These are phyloP conservation scores for Centropyge bicolor DNA, from an alignment of 2,797 vertebrate species.

Conservation along the genomic window DNA sequence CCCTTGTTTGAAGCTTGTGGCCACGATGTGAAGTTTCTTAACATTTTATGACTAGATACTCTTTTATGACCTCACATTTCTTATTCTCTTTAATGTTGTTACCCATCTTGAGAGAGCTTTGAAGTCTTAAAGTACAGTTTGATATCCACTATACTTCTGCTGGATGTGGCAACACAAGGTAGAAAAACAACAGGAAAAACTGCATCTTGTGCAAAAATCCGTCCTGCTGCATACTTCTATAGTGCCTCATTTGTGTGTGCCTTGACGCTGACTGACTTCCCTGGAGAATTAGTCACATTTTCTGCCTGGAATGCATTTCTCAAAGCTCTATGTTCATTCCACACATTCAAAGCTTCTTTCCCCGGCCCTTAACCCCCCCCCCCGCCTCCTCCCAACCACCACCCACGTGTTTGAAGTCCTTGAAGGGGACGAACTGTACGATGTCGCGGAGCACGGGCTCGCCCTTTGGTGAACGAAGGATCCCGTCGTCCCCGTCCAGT, in stretches of 20 bases:
- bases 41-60: background rate
- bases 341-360: conserved; percentile 1
- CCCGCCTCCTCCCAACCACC: background rate
- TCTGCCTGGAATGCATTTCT: conserved; percentile 10
- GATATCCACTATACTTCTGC: background rate
- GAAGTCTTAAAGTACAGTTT: background rate
- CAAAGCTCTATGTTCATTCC: background rate
- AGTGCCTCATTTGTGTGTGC: conserved; percentile 16
- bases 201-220: conserved; percentile 3
- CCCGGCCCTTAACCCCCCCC: background rate
- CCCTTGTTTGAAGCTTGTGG: background rate
- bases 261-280: conserved; percentile 24
- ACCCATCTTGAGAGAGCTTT: background rate
- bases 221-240: conserved; percentile 28
- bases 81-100: conserved; percentile 26
- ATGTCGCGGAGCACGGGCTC: conserved; percentile 98
- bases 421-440: conserved; percentile 98
- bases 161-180: background rate
- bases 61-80: conserved; percentile 14
- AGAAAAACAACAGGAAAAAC: conserved; percentile 23
- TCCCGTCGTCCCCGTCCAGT: conserved; percentile 96
- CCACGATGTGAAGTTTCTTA: conserved; percentile 13
- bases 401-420: conserved; percentile 99
- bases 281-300: conserved; percentile 17
- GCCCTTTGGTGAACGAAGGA: conserved; percentile 96